A percentile compares a stretch with the other conserved stretches of the same genome.
phyloP scores from a whole-genome alignment of 2,888 invertebrate species.

The Monopis laevigella region DNA sequence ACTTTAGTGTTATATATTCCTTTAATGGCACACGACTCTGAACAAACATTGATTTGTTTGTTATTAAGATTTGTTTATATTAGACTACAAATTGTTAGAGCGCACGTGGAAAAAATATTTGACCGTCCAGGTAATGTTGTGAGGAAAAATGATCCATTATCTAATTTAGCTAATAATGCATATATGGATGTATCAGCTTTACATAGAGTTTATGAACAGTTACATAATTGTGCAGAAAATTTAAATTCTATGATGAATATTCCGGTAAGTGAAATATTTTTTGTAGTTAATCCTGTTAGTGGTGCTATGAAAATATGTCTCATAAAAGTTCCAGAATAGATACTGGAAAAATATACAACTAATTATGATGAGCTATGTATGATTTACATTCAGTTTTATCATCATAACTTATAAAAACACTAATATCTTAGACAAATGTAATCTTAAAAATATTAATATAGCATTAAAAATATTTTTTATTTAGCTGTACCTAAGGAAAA shows the following conservation, averaged over 20 bases:
- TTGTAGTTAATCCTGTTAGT: not conserved
- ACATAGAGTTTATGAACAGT: constrained; percentile 37
- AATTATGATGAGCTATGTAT: no score
- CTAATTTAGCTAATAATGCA: constrained; percentile 24
- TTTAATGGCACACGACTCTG: constrained; percentile 32
- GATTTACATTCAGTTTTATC: no score
- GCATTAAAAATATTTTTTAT: no score
- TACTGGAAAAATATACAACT: no score
- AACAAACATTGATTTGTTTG: constrained; percentile 33
- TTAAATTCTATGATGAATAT: constrained; percentile 41
- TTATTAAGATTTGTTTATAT: constrained; percentile 29
- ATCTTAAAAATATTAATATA: no score
- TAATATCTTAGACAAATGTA: no score
- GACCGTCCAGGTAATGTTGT: not conserved
- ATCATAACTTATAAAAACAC: no score
- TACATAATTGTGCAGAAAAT: constrained; percentile 38
- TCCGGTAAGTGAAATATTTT: constrained; percentile 27
- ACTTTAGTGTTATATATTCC: constrained; percentile 23
- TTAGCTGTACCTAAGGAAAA: no score
- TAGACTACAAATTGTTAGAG: constrained; percentile 36
- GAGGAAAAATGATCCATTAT: not conserved
- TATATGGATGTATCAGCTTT: constrained; percentile 32
- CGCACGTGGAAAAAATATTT: constrained; percentile 32
- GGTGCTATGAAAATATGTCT: no score
- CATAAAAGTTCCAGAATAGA: no score